Conservation (phyloP, 2,888 invertebrate species). For the Sialis lutaria region DNA sequence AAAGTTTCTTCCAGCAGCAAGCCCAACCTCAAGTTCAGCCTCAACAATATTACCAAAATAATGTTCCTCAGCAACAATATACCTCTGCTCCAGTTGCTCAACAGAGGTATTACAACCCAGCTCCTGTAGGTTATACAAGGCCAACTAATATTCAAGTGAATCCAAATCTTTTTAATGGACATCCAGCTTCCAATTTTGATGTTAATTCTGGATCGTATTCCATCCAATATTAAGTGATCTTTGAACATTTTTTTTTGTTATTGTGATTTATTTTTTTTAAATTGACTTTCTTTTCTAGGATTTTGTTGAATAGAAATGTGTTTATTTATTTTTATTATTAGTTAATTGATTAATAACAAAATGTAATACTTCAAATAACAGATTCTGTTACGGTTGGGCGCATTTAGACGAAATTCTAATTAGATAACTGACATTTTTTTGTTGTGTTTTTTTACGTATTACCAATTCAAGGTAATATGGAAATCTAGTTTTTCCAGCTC, state of each 20-base stretch:
- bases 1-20: constrained; percentile 15
- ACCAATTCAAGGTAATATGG: too few relatives aligned
- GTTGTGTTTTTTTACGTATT: too few relatives aligned
- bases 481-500: too few relatives aligned
- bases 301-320: too few relatives aligned
- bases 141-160: constrained; percentile 15
- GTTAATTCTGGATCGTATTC: constrained; percentile 60
- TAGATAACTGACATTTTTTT: too few relatives aligned
- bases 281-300: not conserved
- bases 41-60: constrained; percentile 14
- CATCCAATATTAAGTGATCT: constrained; percentile 39
- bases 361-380: too few relatives aligned
- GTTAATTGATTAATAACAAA: too few relatives aligned
- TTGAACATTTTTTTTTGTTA: not conserved
- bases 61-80: constrained; percentile 18
- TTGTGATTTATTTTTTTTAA: not conserved
- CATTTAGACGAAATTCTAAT: too few relatives aligned
- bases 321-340: too few relatives aligned
- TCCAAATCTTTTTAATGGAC: constrained; percentile 32
- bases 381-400: too few relatives aligned
- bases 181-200: constrained; percentile 57
- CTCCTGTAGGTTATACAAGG: constrained; percentile 13
- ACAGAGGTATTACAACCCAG: constrained; percentile 10
- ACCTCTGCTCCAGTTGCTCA: constrained; percentile 14
- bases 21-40: constrained; percentile 17